phyloP scores from a whole-genome alignment of 2,113 vertebrate species.

The Dasypus novemcinctus region DNA sequence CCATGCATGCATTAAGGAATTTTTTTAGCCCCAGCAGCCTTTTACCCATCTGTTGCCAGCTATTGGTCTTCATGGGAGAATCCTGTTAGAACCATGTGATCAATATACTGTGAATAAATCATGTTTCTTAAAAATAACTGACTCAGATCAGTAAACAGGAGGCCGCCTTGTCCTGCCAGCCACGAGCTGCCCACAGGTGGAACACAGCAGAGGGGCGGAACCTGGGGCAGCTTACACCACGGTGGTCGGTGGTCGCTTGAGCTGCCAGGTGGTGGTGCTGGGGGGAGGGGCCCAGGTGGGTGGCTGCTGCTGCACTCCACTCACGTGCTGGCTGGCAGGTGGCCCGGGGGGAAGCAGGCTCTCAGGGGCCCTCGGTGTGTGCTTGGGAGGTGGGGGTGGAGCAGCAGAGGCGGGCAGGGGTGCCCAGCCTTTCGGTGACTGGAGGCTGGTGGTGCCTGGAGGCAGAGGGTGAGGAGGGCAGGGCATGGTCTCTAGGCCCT shows the following conservation, averaged over 20 bases:
- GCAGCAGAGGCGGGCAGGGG: background rate
- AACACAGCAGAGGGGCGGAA: too few species aligned
- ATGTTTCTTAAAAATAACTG: rapidly evolving
- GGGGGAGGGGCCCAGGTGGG: background rate
- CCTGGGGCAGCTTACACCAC: background rate
- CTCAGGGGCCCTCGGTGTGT: background rate
- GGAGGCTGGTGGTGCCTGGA: background rate
- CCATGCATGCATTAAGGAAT: background rate
- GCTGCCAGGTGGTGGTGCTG: too few species aligned
- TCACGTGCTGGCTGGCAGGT: rapidly evolving
- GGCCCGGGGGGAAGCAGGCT: background rate
- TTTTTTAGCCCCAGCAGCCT: background rate
- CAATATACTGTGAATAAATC: background rate
- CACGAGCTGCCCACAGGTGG: background rate
- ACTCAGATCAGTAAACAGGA: background rate
- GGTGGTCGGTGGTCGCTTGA: too few species aligned
- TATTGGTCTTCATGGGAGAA: background rate
- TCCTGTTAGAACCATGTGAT: rapidly evolving
- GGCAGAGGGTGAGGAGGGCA: too few species aligned
- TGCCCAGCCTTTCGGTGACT: background rate
- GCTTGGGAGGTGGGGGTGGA: background rate
- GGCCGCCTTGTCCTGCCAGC: background rate
- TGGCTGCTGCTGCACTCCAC: background rate
- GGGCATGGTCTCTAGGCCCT: background rate
- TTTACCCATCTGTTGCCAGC: rapidly evolving